Evolutionary conservation across 2,888 invertebrate genomes (phyloP).

Genomic region (Papilio protenor): DNA sequence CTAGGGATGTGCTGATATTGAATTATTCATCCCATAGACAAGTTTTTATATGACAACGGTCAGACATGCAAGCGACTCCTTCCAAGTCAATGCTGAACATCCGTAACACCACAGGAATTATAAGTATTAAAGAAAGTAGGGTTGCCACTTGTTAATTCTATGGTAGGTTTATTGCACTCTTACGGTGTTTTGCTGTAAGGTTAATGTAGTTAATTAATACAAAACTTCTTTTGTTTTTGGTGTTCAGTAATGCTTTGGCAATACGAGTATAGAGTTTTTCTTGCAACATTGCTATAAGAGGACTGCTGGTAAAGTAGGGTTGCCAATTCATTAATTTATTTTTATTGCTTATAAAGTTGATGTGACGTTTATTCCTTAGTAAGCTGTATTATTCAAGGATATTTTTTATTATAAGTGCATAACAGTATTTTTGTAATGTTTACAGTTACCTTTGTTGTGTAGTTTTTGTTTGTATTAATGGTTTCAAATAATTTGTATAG

Average conservation of each 20-base stretch:
- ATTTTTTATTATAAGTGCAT: neutral
- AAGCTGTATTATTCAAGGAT: neutral
- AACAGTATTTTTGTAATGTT: no score
- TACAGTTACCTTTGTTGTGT: neutral
- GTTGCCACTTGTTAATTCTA: neutral
- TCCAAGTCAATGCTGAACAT: conserved; percentile 4
- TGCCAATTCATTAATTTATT: neutral
- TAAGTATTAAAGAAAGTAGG: conserved; percentile 18
- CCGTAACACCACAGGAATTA: conserved; percentile 23
- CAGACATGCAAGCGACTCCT: conserved; percentile 21
- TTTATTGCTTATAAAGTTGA: neutral
- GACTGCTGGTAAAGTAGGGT: neutral
- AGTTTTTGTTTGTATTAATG: neutral
- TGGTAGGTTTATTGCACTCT: neutral
- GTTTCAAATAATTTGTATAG: neutral
- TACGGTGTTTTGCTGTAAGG: neutral
- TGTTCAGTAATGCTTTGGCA: neutral
- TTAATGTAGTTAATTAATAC: conserved; percentile 9
- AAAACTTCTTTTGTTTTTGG: conserved; percentile 7
- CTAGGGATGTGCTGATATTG: conserved; percentile 45
- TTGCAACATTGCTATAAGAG: neutral
- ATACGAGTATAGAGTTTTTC: neutral
- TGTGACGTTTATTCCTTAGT: neutral
- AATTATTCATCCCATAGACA: conserved; percentile 36
- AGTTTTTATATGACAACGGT: conserved; percentile 21